Evolutionary conservation across 2,113 vertebrate genomes (phyloP), one percentile per base, ranked within the genome.

Genomic region (Centropus bengalensis): DNA sequence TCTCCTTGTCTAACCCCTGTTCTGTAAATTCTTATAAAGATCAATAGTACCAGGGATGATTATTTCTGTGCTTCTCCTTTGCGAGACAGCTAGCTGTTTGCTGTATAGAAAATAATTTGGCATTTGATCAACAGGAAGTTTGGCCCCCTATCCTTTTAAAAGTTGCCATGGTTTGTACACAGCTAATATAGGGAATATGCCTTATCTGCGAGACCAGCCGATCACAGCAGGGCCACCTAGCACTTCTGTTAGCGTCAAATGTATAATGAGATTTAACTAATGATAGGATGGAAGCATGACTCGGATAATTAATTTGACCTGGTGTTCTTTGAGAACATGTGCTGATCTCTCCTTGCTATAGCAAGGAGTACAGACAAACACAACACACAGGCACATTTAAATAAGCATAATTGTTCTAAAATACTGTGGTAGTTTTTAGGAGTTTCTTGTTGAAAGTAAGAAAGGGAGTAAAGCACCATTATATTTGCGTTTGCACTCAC

Each of bases 221-320:
- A 75, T 93, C 81, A 52, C 54, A 85, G 86, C 51, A 90, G 68
- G 74, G 64, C 78, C 60, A 47, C 44, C 36, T 79, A 56, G 79
- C 38, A 44, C 51, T 54, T 86, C 49, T 84, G 19, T 92, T 91
- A 75, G 55, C 44, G 30, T 86, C 88, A 83, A 88, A 70, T 58
- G 22, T 73, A 28, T 75, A 69, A 58, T n/a, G 58, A 87, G 24
- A 60, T 86, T 63, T 88, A 59, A 32, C 87, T 95, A 94, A 88
- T 89, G 24, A 59, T 36, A 47, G 74, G 32, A 82, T 79, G 80
- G 73, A 91, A 88, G 27, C 63, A 55, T 94, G 74, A 78, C 36
- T 30, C 32, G 56, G 36, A 81, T 92, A 91, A 86, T 83, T 92
- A 63, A 86, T 94, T 85, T 83, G 56, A 78, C 45, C 54, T 88